Evolutionary conservation across 2,797 vertebrate species (phyloP).

Genomic region (Brachyalestes nurse): DNA sequence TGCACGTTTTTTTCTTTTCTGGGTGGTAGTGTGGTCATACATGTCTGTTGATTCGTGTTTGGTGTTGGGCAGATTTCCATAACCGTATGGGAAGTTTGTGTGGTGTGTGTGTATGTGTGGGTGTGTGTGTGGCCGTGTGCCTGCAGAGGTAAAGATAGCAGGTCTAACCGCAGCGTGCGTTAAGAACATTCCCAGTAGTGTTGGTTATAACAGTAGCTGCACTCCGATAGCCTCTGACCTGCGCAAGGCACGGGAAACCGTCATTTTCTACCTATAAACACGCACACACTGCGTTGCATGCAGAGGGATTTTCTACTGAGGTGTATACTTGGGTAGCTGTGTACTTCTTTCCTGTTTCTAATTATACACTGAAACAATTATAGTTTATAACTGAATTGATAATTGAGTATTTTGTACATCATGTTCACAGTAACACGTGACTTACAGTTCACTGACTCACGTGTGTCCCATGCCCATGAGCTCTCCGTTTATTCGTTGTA

Average conservation of each 20-base stretch:
- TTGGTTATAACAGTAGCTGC: conserved; percentile 34
- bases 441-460: no score
- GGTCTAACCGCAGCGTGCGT: conserved; percentile 38
- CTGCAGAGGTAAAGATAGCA: neutral
- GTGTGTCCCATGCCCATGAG: no score
- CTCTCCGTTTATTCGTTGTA: no score
- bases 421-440: no score
- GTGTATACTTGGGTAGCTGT: no score
- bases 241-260: conserved; percentile 30
- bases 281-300: neutral
- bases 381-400: no score
- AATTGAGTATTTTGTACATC: no score
- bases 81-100: no score
- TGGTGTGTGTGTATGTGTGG: conserved; percentile 33
- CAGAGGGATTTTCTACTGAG: neutral
- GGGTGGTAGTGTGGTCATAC: conserved; percentile 1
- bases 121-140: neutral
- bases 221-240: conserved; percentile 55
- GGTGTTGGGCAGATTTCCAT: conserved; percentile 24
- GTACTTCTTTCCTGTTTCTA: no score
- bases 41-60: conserved; percentile 32
- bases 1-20: conserved; percentile 26
- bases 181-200: conserved; percentile 30
- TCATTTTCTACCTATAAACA: conserved; percentile 6
- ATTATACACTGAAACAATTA: no score